A percentile compares a stretch with the other conserved stretches of the same genome.
These are phyloP conservation scores for Hoplias malabaricus DNA, from an alignment of 2,113 vertebrate species.

Conservation along the genomic window DNA sequence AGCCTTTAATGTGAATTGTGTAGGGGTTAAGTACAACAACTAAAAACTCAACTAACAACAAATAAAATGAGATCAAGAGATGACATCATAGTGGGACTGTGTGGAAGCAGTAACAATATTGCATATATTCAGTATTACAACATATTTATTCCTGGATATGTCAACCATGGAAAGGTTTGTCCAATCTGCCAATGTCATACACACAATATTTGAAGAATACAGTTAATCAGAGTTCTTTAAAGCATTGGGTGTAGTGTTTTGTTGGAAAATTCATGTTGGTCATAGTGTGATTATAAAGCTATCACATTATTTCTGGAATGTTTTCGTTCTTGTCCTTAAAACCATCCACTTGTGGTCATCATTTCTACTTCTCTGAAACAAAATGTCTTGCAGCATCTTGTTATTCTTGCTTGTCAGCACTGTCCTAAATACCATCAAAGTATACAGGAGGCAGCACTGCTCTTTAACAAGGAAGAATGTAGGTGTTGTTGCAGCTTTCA, in stretches of 20 bases:
- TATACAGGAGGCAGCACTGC: slow-evolving; percentile 40
- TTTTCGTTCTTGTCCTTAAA: not conserved
- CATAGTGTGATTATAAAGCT: not conserved
- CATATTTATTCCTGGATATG: too few species aligned
- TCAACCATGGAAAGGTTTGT: not conserved
- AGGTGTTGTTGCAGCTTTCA: slow-evolving; percentile 53
- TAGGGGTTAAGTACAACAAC: too few species aligned
- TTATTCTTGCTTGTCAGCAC: slow-evolving; percentile 31
- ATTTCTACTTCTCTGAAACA: not conserved
- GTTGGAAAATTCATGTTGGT: not conserved
- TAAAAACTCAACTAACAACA: too few species aligned
- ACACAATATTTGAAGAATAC: not conserved
- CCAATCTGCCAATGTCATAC: not conserved
- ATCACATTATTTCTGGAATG: not conserved
- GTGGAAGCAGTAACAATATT: too few species aligned
- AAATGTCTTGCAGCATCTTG: slow-evolving; percentile 8
- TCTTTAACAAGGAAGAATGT: slow-evolving; percentile 53
- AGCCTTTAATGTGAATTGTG: too few species aligned
- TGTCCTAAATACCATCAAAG: slow-evolving; percentile 50
- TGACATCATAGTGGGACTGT: too few species aligned
- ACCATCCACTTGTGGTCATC: not conserved
- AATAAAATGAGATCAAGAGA: too few species aligned
- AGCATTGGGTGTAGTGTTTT: not conserved
- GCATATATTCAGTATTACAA: too few species aligned
- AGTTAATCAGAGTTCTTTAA: not conserved